Percentiles rank a stretch among this genome's conserved stretches.
Evolutionary conservation across 2,888 invertebrate genomes (phyloP).

Genomic region (Hedychridium roseum): DNA sequence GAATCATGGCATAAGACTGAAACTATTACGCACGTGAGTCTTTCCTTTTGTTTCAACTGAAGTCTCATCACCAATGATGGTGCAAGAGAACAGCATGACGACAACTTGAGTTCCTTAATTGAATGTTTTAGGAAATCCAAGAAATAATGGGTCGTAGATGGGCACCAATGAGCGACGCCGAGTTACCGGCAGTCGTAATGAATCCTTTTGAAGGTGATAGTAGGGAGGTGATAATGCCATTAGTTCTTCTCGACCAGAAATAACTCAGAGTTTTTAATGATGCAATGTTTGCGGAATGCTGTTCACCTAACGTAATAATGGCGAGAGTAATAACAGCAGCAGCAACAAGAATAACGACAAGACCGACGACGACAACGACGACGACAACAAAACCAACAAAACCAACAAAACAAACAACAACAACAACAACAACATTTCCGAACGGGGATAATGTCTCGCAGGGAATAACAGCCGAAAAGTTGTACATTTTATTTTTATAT

Average conservation of each 20-base stretch:
- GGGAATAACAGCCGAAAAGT: constrained; percentile 41
- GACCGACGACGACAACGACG: no score
- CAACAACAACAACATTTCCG: constrained; percentile 33
- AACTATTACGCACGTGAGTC: constrained; percentile 49
- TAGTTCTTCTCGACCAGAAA: constrained; percentile 67
- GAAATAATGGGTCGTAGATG: constrained; percentile 68
- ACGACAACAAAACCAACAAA: no score
- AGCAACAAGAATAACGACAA: no score
- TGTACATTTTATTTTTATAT: constrained; percentile 41
- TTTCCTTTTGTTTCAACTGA: no score
- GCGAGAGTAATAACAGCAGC: no score
- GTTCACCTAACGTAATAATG: no score
- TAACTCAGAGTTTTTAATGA: no score
- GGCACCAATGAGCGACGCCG: constrained; percentile 66
- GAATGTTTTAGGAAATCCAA: constrained; percentile 67
- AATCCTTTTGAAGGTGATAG: constrained; percentile 67
- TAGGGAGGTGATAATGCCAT: constrained; percentile 69
- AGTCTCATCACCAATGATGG: no score
- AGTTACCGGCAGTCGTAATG: constrained; percentile 68
- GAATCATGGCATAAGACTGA: constrained; percentile 42
- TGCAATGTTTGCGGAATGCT: no score
- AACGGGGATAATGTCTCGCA: constrained; percentile 35
- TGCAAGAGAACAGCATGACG: no score
- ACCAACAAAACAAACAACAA: constrained; percentile 20
- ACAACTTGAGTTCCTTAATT: no score